phyloP scores from a whole-genome alignment of 64 coral and sea anemone species.

The Hydrozoanthus tunicans region DNA sequence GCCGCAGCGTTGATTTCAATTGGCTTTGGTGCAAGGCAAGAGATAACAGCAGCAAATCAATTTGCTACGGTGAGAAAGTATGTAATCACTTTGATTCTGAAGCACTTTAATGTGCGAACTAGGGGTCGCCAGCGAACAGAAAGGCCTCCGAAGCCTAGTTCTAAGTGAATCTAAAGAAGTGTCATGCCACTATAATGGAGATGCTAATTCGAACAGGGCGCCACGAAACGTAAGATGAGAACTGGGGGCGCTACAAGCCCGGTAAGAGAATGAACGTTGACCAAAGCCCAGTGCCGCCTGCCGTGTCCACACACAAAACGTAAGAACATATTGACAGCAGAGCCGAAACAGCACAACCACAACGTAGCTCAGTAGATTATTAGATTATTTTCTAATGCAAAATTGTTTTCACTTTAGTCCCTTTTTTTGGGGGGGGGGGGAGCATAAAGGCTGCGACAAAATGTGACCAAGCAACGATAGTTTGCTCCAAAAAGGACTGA shows the following conservation, averaged over 20 bases:
- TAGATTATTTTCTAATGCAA: no score
- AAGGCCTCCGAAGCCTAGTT: slow-evolving; percentile 45
- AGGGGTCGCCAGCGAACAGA: slow-evolving; percentile 15
- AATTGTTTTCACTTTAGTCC: no score
- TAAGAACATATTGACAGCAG: slow-evolving; percentile 42
- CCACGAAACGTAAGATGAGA: slow-evolving; percentile 21
- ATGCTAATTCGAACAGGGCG: slow-evolving; percentile 24
- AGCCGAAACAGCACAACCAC: slow-evolving; percentile 35
- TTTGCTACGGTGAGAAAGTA: slow-evolving; percentile 59
- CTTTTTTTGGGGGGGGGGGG: no score
- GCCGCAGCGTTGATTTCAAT: slow-evolving; percentile 62
- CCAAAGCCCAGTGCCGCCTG: slow-evolving; percentile 11
- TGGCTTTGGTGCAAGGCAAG: slow-evolving; percentile 61
- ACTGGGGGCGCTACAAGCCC: slow-evolving; percentile 26
- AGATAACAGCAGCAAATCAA: slow-evolving; percentile 39
- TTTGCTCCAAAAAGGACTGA: no score
- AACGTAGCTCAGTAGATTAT: background rate
- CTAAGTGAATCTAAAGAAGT: slow-evolving; percentile 46
- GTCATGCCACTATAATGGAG: slow-evolving; percentile 45
- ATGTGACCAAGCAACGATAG: no score
- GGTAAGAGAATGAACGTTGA: slow-evolving; percentile 36
- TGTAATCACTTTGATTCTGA: slow-evolving; percentile 53
- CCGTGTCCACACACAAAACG: slow-evolving; percentile 22
- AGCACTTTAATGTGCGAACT: slow-evolving; percentile 42
- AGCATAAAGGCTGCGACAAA: no score